Evolutionary conservation across 2,797 vertebrate species (phyloP).

Genomic region (Myotis myotis): DNA sequence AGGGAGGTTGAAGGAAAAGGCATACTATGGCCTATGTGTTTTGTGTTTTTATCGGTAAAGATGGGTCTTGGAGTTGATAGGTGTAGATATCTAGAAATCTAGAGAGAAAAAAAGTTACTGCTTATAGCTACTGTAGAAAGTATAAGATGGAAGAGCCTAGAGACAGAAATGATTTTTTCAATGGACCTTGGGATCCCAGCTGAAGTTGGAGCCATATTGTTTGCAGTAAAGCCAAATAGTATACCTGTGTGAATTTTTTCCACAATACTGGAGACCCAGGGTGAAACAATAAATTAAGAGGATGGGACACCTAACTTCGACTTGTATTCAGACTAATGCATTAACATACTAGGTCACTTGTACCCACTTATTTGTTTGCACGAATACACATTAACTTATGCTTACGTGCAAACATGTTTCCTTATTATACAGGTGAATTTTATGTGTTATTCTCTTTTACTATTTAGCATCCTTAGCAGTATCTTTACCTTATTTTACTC

Average conservation of each 20-base stretch:
- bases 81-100: neutral
- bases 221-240: neutral
- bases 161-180: neutral
- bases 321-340: neutral
- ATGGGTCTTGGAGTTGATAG: neutral
- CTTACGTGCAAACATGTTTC: neutral
- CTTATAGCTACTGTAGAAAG: neutral
- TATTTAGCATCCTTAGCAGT: neutral
- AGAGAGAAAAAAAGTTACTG: neutral
- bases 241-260: neutral
- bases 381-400: neutral
- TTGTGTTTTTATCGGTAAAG: neutral
- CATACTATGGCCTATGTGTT: neutral
- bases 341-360: neutral
- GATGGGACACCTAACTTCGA: neutral
- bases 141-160: neutral
- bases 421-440: neutral
- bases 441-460: neutral
- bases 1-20: neutral
- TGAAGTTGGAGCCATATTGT: neutral
- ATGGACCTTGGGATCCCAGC: neutral
- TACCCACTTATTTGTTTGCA: neutral
- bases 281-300: neutral
- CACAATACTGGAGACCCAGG: neutral
- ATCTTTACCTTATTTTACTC: neutral